These are phyloP conservation scores for Drosophila stalkeri DNA, from an alignment of 2,888 invertebrate species.

Conservation along the genomic window DNA sequence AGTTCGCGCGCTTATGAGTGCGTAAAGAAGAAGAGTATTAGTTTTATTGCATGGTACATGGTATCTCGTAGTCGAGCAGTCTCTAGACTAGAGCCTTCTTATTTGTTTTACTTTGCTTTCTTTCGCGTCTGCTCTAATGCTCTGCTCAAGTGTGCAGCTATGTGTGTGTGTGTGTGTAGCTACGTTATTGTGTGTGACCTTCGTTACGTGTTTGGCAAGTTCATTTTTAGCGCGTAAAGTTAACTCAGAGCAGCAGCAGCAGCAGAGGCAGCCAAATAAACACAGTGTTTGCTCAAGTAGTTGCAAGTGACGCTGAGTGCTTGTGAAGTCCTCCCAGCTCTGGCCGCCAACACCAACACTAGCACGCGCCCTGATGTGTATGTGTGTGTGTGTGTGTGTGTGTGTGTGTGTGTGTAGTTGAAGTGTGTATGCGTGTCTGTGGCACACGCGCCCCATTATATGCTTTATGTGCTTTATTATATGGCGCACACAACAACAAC, in stretches of 20 bases:
- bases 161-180: conserved; percentile 23
- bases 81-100: too few species aligned
- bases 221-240: conserved; percentile 77
- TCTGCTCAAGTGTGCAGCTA: conserved; percentile 53
- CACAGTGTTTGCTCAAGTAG: conserved; percentile 68
- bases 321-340: conserved; percentile 17
- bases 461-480: conserved; percentile 66
- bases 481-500: conserved; percentile 35
- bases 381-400: conserved; percentile 19
- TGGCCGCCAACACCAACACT: neutral
- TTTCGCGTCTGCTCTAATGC: conserved; percentile 49
- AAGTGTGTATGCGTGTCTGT: conserved; percentile 66
- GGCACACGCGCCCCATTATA: conserved; percentile 74
- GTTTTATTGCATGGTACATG: too few species aligned
- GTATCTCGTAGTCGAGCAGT: too few species aligned
- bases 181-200: conserved; percentile 71
- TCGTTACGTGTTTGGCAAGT: conserved; percentile 80
- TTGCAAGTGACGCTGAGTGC: conserved; percentile 72
- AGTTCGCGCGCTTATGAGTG: too few species aligned
- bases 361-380: conserved; percentile 10
- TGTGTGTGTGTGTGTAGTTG: conserved; percentile 26
- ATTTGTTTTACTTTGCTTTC: neutral
- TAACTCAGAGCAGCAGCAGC: conserved; percentile 47
- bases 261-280: conserved; percentile 63
- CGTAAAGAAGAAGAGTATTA: too few species aligned